Evolutionary conservation across 2,888 invertebrate species (phyloP).

Genomic region (Alitta virens): DNA sequence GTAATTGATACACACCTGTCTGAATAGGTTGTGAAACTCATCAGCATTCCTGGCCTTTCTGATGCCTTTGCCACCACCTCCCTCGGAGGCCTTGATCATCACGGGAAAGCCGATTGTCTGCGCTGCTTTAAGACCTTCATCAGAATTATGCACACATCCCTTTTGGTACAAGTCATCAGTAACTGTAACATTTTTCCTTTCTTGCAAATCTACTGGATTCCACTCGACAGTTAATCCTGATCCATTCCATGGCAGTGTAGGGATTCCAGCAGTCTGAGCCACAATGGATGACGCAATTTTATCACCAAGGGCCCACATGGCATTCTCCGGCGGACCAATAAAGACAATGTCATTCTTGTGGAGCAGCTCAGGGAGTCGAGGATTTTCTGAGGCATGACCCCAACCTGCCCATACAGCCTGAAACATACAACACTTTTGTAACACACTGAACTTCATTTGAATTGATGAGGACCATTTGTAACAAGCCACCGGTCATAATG

Average conservation of each 20-base stretch:
- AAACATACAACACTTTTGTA: no score
- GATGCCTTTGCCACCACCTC: slow-evolving; percentile 99
- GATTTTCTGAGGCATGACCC: slow-evolving; percentile 99
- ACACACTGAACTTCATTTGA: no score
- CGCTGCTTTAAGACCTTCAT: slow-evolving; percentile 72
- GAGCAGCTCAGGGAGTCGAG: slow-evolving; percentile 90
- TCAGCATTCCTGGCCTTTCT: slow-evolving; percentile 88
- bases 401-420: slow-evolving; percentile 98
- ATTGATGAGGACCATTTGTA: no score
- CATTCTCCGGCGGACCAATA: slow-evolving; percentile 84
- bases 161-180: slow-evolving; percentile 86
- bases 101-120: slow-evolving; percentile 92
- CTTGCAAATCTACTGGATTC: slow-evolving; percentile 63
- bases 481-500: no score
- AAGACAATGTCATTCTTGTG: slow-evolving; percentile 89
- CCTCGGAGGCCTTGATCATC: slow-evolving; percentile 99
- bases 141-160: slow-evolving; percentile 82
- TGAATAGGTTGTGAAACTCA: slow-evolving; percentile 85
- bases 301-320: slow-evolving; percentile 99
- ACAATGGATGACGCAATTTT: slow-evolving; percentile 99
- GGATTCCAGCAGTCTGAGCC: slow-evolving; percentile 96
- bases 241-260: slow-evolving; percentile 97
- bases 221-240: slow-evolving; percentile 76
- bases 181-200: slow-evolving; percentile 76
- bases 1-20: slow-evolving; percentile 63